Evolutionary conservation across 2,888 invertebrate species (phyloP).

Genomic region (Xanthia togata): DNA sequence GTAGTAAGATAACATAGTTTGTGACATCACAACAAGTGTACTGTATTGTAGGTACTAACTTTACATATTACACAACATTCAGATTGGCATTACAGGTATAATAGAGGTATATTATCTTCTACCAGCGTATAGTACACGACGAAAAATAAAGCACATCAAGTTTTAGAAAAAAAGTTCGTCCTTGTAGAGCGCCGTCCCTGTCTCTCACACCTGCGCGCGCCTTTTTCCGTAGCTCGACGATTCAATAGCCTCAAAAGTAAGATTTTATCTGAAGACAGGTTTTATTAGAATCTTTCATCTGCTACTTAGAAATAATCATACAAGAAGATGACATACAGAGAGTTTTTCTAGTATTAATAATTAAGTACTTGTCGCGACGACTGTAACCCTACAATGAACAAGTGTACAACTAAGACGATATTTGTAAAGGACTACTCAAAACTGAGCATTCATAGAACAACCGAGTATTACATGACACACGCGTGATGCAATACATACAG

Average conservation of each 20-base stretch:
- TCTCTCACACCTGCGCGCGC: neutral
- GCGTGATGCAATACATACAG: neutral
- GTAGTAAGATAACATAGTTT: slow-evolving; percentile 10
- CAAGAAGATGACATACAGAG: neutral
- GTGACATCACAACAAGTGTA: slow-evolving; percentile 33
- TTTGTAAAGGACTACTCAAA: slow-evolving; percentile 41
- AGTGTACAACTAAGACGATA: neutral
- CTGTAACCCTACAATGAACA: neutral
- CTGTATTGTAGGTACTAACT: slow-evolving; percentile 37
- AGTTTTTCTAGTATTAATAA: slow-evolving; percentile 7
- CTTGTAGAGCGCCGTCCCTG: neutral
- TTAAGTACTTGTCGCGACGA: slow-evolving; percentile 44
- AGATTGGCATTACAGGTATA: slow-evolving; percentile 41
- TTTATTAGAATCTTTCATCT: neutral
- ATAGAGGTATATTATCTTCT: slow-evolving; percentile 5
- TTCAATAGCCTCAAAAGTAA: slow-evolving; percentile 5
- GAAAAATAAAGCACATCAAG: neutral
- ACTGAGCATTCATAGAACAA: slow-evolving; percentile 46
- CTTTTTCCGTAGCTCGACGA: neutral
- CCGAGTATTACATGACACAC: slow-evolving; percentile 5
- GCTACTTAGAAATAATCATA: neutral
- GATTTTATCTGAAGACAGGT: neutral
- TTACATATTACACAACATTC: slow-evolving; percentile 36
- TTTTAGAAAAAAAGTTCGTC: neutral
- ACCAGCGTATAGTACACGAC: neutral